Percentiles rank a stretch among this genome's conserved stretches.
These are phyloP conservation scores for Hirudo medicinalis DNA, from an alignment of 1,140 invertebrate genomes.

Conservation along the genomic window DNA sequence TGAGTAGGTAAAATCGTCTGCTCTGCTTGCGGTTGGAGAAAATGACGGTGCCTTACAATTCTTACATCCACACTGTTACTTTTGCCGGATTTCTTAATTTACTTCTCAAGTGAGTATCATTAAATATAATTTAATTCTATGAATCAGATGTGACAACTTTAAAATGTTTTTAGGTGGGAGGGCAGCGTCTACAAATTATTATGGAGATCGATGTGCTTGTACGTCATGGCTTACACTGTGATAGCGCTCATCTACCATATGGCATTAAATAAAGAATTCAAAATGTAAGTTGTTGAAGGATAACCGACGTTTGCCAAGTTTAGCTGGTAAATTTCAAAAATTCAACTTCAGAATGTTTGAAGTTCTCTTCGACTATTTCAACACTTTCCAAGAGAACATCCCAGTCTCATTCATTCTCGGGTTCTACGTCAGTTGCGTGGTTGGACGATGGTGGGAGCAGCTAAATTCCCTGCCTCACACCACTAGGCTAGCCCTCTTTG, in stretches of 20 bases:
- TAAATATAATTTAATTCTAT: not conserved
- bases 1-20: constrained; percentile 4
- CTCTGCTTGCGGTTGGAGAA: not conserved
- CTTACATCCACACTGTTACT: constrained; percentile 10
- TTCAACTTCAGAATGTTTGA: constrained; percentile 13
- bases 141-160: too few relatives aligned
- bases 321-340: not conserved
- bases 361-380: constrained; percentile 10
- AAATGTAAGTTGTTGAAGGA: not conserved
- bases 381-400: constrained; percentile 16
- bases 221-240: constrained; percentile 3
- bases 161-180: constrained; percentile 47
- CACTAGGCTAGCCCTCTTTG: constrained; percentile 70
- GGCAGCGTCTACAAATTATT: constrained; percentile 19
- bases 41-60: constrained; percentile 17
- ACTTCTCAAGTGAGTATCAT: constrained; percentile 6
- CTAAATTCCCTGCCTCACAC: constrained; percentile 59
- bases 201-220: constrained; percentile 13
- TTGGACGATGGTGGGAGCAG: constrained; percentile 18
- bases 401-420: constrained; percentile 19
- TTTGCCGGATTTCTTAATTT: constrained; percentile 15
- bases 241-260: constrained; percentile 10
- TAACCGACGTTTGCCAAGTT: not conserved
- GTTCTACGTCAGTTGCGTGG: constrained; percentile 14
- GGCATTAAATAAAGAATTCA: not conserved